Percentiles rank a stretch among this genome's conserved stretches.
Conservation (phyloP, 2,888 invertebrate species). For the Zootermopsis nevadensis region DNA sequence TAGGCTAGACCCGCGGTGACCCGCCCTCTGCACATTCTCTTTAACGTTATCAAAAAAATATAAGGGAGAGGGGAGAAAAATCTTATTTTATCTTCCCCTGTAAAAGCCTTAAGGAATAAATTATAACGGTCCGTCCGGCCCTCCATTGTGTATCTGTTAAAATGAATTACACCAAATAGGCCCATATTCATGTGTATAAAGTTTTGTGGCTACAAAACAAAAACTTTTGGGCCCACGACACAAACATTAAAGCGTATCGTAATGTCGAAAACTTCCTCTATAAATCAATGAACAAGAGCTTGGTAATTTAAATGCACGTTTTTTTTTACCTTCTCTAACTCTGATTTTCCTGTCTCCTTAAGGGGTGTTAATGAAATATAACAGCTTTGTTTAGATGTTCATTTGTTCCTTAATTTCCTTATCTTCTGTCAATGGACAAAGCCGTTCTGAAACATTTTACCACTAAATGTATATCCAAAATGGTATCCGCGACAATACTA, state of each 20-base stretch:
- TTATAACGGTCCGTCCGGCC: conserved; percentile 40
- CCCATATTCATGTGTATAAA: not conserved
- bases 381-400: conserved; percentile 5
- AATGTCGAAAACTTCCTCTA: conserved; percentile 8
- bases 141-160: conserved; percentile 40
- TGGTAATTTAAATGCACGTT: conserved; percentile 5
- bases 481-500: too few relatives aligned
- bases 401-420: not conserved
- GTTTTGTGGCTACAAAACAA: not conserved
- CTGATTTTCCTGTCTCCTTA: conserved; percentile 22
- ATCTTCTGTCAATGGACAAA: not conserved
- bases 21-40: not conserved
- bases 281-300: conserved; percentile 34
- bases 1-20: conserved; percentile 10
- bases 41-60: conserved; percentile 14
- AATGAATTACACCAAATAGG: conserved; percentile 36
- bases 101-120: conserved; percentile 37
- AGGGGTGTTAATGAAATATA: conserved; percentile 38
- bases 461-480: too few relatives aligned
- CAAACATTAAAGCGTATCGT: not conserved
- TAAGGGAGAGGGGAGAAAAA: conserved; percentile 27
- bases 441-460: too few relatives aligned
- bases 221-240: not conserved
- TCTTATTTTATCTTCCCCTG: conserved; percentile 39
- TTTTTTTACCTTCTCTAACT: not conserved